A percentile compares a stretch with the other conserved stretches of the same genome.
Conservation (phyloP, 2,888 invertebrate genomes). For the Machimus atricapillus region DNA sequence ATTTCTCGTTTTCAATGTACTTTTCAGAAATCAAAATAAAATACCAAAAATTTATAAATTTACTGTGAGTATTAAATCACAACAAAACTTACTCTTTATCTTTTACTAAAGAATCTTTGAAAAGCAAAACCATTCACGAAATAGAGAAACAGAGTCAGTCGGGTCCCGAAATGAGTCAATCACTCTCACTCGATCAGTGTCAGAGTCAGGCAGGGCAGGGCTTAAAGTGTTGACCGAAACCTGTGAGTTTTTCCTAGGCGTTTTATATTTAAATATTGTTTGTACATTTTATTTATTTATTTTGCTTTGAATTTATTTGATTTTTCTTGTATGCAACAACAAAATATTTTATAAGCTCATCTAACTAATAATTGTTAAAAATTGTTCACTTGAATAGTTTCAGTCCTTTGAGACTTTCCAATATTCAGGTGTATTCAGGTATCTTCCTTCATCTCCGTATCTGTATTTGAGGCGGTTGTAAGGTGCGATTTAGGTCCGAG, state of each 20-base stretch:
- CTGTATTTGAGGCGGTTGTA: not conserved
- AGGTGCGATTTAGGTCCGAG: constrained; percentile 16
- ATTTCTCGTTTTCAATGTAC: constrained; percentile 57
- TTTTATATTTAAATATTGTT: constrained; percentile 31
- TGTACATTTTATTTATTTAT: constrained; percentile 9
- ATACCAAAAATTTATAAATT: constrained; percentile 38
- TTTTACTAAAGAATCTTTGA: not conserved
- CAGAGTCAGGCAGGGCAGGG: not conserved
- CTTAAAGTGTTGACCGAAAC: constrained; percentile 1
- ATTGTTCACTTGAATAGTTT: constrained; percentile 16
- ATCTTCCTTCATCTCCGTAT: constrained; percentile 12
- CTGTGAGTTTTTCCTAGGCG: constrained; percentile 38
- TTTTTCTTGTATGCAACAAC: constrained; percentile 7
- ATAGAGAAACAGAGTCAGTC: constrained; percentile 25
- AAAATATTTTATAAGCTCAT: constrained; percentile 14
- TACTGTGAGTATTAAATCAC: constrained; percentile 30
- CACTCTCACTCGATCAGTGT: constrained; percentile 3
- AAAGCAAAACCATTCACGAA: constrained; percentile 1
- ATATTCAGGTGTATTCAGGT: constrained; percentile 29
- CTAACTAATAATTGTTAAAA: constrained; percentile 15
- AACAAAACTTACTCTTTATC: constrained; percentile 3
- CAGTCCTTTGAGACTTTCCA: constrained; percentile 26
- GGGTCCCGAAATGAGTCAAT: constrained; percentile 10
- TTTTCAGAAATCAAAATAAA: constrained; percentile 62
- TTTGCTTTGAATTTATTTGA: constrained; percentile 27